Evolutionary conservation across 2,888 invertebrate species (phyloP).

Genomic region (Sarcophaga carnaria): DNA sequence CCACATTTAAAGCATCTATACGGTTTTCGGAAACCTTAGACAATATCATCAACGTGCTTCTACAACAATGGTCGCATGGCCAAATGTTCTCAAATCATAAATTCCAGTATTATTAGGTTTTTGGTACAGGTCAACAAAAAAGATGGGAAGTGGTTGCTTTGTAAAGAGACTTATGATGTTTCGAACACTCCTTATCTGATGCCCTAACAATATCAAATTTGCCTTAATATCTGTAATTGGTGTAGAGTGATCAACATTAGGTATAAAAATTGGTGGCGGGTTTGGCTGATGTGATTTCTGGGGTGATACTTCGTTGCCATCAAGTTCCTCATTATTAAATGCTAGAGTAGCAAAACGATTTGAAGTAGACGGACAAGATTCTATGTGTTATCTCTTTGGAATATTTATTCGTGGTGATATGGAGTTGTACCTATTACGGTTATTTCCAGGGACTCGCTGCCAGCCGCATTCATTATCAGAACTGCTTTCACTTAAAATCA

Average conservation of each 20-base stretch:
- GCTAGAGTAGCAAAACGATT: too few species aligned
- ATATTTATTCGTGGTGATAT: too few species aligned
- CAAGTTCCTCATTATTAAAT: too few species aligned
- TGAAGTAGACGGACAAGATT: too few species aligned
- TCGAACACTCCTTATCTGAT: constrained; percentile 20
- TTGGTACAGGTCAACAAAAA: neutral
- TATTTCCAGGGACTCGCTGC: too few species aligned
- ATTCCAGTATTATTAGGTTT: constrained; percentile 37
- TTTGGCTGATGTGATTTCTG: too few species aligned
- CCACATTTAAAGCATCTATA: constrained; percentile 43
- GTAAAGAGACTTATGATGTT: constrained; percentile 3
- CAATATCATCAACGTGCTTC: constrained; percentile 39
- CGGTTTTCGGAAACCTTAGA: constrained; percentile 41
- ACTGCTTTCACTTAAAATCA: too few species aligned
- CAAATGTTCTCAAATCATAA: constrained; percentile 30
- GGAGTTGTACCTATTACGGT: too few species aligned
- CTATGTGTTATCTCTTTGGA: too few species aligned
- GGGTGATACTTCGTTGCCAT: too few species aligned
- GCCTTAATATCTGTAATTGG: constrained; percentile 23
- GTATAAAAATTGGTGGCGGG: too few species aligned
- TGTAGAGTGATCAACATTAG: constrained; percentile 18
- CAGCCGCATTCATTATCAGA: too few species aligned
- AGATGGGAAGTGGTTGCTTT: neutral
- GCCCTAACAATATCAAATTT: constrained; percentile 11
- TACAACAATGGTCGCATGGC: constrained; percentile 10